phyloP scores from a whole-genome alignment of 64 coral and sea anemone genomes.

The Acropora tenuis region DNA sequence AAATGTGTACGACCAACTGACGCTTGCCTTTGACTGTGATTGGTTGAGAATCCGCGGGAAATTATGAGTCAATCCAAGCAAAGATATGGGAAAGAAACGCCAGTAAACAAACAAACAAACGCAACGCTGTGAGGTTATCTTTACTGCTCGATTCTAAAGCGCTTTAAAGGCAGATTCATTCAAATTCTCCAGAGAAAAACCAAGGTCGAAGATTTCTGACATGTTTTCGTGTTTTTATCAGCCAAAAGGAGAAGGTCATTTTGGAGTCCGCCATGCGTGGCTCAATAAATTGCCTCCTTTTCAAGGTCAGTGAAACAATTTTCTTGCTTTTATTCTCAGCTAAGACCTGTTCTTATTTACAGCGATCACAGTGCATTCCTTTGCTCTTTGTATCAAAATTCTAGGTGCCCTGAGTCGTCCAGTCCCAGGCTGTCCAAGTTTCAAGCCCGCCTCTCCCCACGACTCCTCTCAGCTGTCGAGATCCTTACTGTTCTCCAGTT shows the following conservation, averaged over 20 bases:
- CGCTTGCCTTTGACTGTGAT: no score
- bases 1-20: no score
- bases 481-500: constrained; percentile 10
- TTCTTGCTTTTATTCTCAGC: background rate
- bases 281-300: constrained; percentile 53
- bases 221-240: background rate
- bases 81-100: no score
- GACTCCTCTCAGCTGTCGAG: constrained; percentile 44
- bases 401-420: background rate
- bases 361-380: background rate
- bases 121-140: no score
- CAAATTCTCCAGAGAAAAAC: background rate
- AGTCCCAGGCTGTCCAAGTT: constrained; percentile 37
- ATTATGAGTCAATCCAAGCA: no score
- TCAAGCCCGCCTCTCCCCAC: constrained; percentile 31
- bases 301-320: constrained; percentile 20
- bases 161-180: background rate
- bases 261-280: constrained; percentile 41
- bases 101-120: no score
- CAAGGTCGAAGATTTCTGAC: background rate
- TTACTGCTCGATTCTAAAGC: no score
- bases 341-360: no score
- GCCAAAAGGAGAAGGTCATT: constrained; percentile 68
- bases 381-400: background rate
- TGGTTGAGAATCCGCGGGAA: no score